A percentile compares a stretch with the other conserved stretches of the same genome.
Evolutionary conservation across 2,113 vertebrate genomes (phyloP).

Genomic region (Axis porcinus): DNA sequence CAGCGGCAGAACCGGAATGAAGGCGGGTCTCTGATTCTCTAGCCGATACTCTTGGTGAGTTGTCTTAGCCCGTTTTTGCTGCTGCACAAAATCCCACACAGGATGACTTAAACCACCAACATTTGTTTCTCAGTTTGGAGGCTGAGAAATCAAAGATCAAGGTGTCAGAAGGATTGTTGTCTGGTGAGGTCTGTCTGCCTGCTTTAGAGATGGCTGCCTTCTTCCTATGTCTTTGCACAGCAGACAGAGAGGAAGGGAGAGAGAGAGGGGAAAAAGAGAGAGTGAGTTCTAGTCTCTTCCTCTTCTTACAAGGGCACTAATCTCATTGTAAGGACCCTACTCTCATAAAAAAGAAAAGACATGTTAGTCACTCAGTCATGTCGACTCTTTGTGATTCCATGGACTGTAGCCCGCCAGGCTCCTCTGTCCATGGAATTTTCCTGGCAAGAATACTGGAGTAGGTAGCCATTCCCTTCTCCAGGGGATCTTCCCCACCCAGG

Average conservation of each 20-base stretch:
- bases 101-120: neutral
- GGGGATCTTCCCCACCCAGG: neutral
- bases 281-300: neutral
- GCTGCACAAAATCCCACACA: neutral
- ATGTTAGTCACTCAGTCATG: neutral
- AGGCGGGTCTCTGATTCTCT: neutral
- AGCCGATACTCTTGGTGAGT: neutral
- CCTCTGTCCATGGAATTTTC: neutral
- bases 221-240: neutral
- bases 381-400: neutral
- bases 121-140: neutral
- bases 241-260: too few species aligned
- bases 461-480: neutral
- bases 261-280: neutral
- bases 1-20: neutral
- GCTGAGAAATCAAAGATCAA: neutral
- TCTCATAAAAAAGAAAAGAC: neutral
- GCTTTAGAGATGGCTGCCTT: neutral
- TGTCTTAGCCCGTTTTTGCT: neutral
- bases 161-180: neutral
- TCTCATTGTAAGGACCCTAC: neutral
- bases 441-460: neutral
- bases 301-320: neutral
- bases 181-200: neutral
- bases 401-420: accelerated